These are phyloP conservation scores for Lepeophtheirus nordmannii DNA, from an alignment of 2,888 invertebrate species.

Conservation along the genomic window DNA sequence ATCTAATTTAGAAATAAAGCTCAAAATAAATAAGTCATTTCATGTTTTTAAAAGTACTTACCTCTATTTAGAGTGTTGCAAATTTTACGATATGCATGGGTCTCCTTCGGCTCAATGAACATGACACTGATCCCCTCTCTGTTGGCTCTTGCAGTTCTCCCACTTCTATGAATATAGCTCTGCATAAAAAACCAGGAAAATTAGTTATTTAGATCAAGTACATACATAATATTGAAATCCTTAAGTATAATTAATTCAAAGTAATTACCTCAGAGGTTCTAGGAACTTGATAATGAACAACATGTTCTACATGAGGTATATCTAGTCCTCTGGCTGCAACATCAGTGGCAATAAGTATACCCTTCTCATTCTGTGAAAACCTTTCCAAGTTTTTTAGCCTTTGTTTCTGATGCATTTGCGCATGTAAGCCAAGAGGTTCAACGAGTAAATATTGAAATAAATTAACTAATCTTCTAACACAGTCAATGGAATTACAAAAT, in stretches of 20 bases:
- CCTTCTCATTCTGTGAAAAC: conserved; percentile 50
- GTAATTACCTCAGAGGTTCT: conserved; percentile 27
- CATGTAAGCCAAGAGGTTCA: conserved; percentile 36
- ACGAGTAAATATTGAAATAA: conserved; percentile 1
- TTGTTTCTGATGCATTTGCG: conserved; percentile 77
- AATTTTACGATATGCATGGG: conserved; percentile 57
- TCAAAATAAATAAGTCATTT: conserved; percentile 15
- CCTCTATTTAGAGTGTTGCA: conserved; percentile 69
- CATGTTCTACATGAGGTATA: conserved; percentile 81
- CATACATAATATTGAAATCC: not conserved
- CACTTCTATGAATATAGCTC: conserved; percentile 91
- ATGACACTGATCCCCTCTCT: conserved; percentile 78
- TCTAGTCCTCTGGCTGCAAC: conserved; percentile 94
- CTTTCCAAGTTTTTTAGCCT: conserved; percentile 81
- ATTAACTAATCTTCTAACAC: conserved; percentile 50
- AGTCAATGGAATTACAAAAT: conserved; percentile 56
- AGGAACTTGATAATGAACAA: conserved; percentile 80
- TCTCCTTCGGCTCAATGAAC: conserved; percentile 74
- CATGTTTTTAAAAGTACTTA: conserved; percentile 35
- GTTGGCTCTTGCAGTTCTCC: conserved; percentile 79
- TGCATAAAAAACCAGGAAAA: conserved; percentile 32
- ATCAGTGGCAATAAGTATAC: conserved; percentile 75
- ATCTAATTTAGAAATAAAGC: conserved; percentile 40
- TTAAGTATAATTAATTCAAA: not conserved
- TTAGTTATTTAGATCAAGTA: not conserved